phyloP scores from a whole-genome alignment of 2,113 vertebrate genomes.

The Hemibagrus wyckioides region DNA sequence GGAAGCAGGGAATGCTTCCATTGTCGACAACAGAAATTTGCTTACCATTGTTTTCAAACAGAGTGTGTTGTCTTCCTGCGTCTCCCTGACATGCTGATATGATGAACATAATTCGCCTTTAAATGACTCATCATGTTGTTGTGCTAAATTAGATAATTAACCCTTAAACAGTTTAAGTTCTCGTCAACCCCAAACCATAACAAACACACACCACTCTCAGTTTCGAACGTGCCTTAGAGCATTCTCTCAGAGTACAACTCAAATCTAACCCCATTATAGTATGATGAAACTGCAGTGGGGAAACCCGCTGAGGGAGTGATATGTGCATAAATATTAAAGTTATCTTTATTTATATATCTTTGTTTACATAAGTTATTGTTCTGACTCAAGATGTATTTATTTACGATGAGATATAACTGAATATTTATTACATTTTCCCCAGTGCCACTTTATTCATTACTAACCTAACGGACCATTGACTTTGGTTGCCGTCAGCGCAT shows the following conservation, averaged over 20 bases:
- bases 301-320: background rate
- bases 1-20: constrained; percentile 36
- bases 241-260: background rate
- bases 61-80: constrained; percentile 19
- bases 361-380: background rate
- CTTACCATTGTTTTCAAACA: constrained; percentile 42
- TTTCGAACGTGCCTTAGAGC: too few relatives aligned
- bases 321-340: background rate
- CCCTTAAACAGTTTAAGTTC: background rate
- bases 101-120: background rate
- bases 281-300: background rate
- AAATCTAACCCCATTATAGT: background rate
- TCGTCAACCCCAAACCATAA: background rate
- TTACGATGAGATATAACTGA: background rate
- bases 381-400: background rate
- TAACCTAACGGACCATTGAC: background rate
- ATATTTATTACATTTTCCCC: background rate
- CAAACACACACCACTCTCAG: background rate
- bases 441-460: background rate
- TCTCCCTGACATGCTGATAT: background rate
- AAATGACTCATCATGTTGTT: constrained; percentile 16
- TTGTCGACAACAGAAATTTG: constrained; percentile 24
- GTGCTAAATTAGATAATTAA: background rate
- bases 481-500: background rate
- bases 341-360: too few relatives aligned